phyloP scores from a whole-genome alignment of 2,888 invertebrate species.

The Lysandra coridon region DNA sequence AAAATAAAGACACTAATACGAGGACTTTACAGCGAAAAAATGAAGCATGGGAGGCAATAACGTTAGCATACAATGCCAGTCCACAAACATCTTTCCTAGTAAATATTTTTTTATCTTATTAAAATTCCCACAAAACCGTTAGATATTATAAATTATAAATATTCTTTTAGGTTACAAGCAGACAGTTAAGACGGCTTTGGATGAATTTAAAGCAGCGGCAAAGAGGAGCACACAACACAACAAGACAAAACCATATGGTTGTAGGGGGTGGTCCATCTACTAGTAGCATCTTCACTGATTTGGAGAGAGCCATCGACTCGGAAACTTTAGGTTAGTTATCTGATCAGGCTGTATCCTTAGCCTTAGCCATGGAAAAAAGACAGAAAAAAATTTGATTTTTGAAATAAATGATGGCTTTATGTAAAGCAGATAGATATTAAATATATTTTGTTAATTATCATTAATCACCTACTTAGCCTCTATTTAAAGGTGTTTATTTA shows the following conservation, averaged over 20 bases:
- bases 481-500: too few relatives aligned
- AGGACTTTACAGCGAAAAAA: conserved; percentile 31
- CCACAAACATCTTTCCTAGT: conserved; percentile 11
- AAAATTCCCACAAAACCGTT: background rate
- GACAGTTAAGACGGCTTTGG: conserved; percentile 40
- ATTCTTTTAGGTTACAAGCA: conserved; percentile 34
- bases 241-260: conserved; percentile 34
- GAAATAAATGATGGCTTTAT: too few relatives aligned
- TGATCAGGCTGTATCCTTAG: too few relatives aligned
- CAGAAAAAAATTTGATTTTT: too few relatives aligned
- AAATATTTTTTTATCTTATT: background rate
- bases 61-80: conserved; percentile 34
- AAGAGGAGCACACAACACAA: conserved; percentile 36
- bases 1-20: conserved; percentile 32
- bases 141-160: conserved; percentile 7
- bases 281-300: background rate
- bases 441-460: too few relatives aligned
- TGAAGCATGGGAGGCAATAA: conserved; percentile 33
- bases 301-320: background rate
- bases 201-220: conserved; percentile 41
- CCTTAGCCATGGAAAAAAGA: too few relatives aligned
- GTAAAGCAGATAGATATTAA: too few relatives aligned
- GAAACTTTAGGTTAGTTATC: background rate
- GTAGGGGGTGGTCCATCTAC: conserved; percentile 27
- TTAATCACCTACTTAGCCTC: too few relatives aligned